These are phyloP conservation scores for Bubo bubo DNA, from an alignment of 2,113 vertebrate species.

Conservation along the genomic window DNA sequence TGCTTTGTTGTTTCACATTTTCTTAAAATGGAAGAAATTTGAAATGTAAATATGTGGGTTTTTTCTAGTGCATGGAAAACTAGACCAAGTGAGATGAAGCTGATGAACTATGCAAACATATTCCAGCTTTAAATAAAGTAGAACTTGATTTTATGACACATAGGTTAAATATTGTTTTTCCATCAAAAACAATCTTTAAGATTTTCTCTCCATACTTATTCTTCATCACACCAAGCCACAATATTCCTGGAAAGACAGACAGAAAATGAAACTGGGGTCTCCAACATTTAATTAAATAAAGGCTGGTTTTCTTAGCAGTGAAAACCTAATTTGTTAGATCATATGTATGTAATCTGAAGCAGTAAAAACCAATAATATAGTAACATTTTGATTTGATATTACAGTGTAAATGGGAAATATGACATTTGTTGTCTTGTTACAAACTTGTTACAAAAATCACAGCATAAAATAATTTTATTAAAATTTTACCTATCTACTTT, in stretches of 20 bases:
- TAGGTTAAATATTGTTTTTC: not conserved
- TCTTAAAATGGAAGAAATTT: not conserved
- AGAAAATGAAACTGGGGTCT: not conserved
- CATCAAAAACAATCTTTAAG: not conserved
- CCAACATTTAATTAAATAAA: not conserved
- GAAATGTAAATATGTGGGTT: not conserved
- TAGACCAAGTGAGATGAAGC: not conserved
- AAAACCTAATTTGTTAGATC: not conserved
- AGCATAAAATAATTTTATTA: not conserved
- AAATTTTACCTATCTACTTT: not conserved
- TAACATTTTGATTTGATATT: not conserved
- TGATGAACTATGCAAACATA: not conserved
- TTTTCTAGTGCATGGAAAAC: not conserved
- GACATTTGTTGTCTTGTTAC: not conserved
- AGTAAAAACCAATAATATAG: not conserved
- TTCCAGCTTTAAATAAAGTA: not conserved
- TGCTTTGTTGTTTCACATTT: not conserved
- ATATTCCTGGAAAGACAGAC: not conserved
- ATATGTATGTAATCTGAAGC: not conserved
- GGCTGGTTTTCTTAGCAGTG: not conserved
- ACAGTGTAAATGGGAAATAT: not conserved
- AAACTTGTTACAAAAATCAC: not conserved
- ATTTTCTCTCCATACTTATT: not conserved
- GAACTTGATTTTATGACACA: not conserved
- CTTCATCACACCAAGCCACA: not conserved